Evolutionary conservation across 2,888 invertebrate species (phyloP).

Genomic region (Dinocampus coccinellae): DNA sequence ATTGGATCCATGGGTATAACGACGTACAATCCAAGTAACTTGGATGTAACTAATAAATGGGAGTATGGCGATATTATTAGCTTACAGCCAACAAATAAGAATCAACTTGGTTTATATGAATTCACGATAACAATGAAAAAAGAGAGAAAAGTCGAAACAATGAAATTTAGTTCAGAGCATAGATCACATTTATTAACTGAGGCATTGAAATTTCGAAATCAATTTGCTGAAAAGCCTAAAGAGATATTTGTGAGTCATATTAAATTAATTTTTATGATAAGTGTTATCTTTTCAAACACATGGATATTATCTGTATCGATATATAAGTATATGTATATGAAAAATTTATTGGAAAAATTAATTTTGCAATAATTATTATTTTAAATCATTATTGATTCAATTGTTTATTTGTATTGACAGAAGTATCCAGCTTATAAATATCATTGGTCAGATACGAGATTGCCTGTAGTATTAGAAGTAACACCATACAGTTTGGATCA

Average conservation of each 20-base stretch:
- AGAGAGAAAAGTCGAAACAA: constrained; percentile 90
- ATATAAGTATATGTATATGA: not conserved
- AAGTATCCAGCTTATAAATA: constrained; percentile 92
- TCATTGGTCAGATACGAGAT: constrained; percentile 94
- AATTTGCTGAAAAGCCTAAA: constrained; percentile 85
- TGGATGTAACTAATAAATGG: constrained; percentile 96
- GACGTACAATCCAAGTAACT: constrained; percentile 93
- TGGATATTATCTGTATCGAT: not conserved
- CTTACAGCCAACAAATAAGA: constrained; percentile 73
- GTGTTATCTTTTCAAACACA: constrained; percentile 35
- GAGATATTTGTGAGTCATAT: constrained; percentile 78
- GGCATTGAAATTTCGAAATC: constrained; percentile 84
- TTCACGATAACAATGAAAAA: constrained; percentile 89
- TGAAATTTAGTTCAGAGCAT: constrained; percentile 97
- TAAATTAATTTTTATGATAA: constrained; percentile 15
- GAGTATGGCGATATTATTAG: constrained; percentile 84
- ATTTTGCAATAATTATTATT: constrained; percentile 4
- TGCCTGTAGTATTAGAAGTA: constrained; percentile 91
- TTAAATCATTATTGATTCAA: constrained; percentile 4
- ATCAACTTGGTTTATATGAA: constrained; percentile 73
- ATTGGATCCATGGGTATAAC: constrained; percentile 96
- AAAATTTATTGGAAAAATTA: not conserved
- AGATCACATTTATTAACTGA: constrained; percentile 93
- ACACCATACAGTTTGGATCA: constrained; percentile 94
- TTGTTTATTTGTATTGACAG: constrained; percentile 69